phyloP scores from a whole-genome alignment of 2,113 vertebrate genomes.

The Myodes glareolus region DNA sequence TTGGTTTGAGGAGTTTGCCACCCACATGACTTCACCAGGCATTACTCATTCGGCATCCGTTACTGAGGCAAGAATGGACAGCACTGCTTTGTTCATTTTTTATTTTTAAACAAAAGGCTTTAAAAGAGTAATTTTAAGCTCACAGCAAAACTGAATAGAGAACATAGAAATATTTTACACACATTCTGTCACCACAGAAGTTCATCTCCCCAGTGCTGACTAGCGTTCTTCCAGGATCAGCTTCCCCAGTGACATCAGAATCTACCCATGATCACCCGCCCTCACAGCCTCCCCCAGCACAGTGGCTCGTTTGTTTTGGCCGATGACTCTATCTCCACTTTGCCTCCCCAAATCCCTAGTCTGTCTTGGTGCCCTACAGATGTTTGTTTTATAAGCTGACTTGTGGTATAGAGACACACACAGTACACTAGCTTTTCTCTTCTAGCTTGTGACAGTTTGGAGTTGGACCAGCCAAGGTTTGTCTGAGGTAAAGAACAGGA shows the following conservation, averaged over 20 bases:
- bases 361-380: background rate
- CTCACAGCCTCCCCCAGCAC: background rate
- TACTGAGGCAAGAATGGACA: background rate
- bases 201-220: fast-evolving
- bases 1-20: background rate
- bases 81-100: background rate
- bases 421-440: background rate
- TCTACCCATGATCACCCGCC: background rate
- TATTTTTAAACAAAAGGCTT: background rate
- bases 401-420: background rate
- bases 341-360: background rate
- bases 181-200: fast-evolving
- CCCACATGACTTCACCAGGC: background rate
- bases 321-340: background rate
- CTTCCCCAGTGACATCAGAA: background rate
- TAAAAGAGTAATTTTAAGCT: background rate
- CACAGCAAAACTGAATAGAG: background rate
- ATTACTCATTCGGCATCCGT: background rate
- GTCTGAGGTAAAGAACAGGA: background rate
- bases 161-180: background rate
- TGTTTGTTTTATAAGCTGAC: background rate
- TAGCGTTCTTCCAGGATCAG: background rate
- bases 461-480: background rate
- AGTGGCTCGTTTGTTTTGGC: background rate
- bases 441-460: background rate